Evolutionary conservation across 2,797 vertebrate genomes (phyloP).

Genomic region (Valencia hispanica): DNA sequence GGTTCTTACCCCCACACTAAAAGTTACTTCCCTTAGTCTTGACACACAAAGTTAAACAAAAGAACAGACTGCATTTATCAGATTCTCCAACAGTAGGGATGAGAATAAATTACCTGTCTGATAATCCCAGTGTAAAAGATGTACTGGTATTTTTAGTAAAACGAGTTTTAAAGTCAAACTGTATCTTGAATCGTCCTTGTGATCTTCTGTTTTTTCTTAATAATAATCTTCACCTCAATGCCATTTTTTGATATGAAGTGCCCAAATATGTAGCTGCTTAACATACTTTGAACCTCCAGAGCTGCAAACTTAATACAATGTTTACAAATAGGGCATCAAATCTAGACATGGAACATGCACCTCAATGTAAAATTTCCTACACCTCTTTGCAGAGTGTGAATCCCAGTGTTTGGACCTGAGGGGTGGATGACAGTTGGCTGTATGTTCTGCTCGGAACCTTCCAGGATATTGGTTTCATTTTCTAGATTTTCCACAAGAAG

Average conservation of each 20-base stretch:
- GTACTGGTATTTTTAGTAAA: neutral
- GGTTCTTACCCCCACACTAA: too few relatives aligned
- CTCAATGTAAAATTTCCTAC: neutral
- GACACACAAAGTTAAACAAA: too few relatives aligned
- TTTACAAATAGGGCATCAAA: neutral
- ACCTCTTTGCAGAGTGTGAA: conserved; percentile 7
- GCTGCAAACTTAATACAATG: neutral
- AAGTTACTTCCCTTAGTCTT: too few relatives aligned
- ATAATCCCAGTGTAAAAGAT: neutral
- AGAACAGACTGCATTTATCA: too few relatives aligned
- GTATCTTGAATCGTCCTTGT: neutral
- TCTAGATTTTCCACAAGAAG: conserved; percentile 45
- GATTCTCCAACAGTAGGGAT: too few relatives aligned
- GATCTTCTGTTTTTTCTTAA: neutral
- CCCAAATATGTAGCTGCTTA: neutral
- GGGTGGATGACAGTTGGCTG: conserved; percentile 2
- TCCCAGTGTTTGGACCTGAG: conserved; percentile 22
- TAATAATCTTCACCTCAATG: too few relatives aligned
- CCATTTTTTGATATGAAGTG: neutral
- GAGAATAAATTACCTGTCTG: neutral
- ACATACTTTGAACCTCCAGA: neutral
- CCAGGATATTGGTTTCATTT: conserved; percentile 33
- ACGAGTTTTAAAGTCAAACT: neutral
- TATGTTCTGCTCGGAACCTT: conserved; percentile 5
- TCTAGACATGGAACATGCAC: neutral